These are phyloP conservation scores for Cantharis nigra DNA, from an alignment of 2,888 invertebrate genomes.

Conservation along the genomic window DNA sequence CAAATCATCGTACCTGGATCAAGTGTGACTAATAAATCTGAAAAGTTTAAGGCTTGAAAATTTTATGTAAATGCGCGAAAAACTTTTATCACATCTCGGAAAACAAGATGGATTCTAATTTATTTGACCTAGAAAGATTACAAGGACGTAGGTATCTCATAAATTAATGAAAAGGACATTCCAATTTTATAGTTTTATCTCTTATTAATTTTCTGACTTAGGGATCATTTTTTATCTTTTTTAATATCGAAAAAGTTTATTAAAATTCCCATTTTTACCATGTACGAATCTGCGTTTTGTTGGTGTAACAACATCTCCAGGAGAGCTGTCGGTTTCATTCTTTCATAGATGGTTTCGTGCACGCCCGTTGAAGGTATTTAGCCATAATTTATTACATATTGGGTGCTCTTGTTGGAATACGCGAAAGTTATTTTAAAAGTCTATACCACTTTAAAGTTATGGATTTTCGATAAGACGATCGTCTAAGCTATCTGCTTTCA, in stretches of 20 bases:
- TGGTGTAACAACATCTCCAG: neutral
- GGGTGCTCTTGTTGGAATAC: neutral
- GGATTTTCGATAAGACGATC: neutral
- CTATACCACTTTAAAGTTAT: neutral
- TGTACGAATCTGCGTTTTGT: neutral
- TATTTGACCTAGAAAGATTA: neutral
- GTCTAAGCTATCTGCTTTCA: neutral
- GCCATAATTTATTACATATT: neutral
- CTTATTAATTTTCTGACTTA: neutral
- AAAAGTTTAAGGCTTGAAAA: neutral
- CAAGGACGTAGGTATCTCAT: neutral
- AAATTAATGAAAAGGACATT: neutral
- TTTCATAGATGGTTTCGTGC: neutral
- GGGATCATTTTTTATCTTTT: neutral
- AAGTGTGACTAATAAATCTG: neutral
- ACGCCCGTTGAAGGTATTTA: neutral
- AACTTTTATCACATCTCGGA: neutral
- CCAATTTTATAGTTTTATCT: neutral
- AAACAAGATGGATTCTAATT: neutral
- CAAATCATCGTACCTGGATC: constrained; percentile 2
- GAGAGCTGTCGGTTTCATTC: neutral
- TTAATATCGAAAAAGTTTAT: neutral
- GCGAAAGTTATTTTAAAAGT: neutral
- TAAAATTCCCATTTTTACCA: neutral
- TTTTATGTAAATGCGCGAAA: neutral